These are phyloP conservation scores for Stramonita haemastoma DNA, from an alignment of 2,888 invertebrate species.

Conservation along the genomic window DNA sequence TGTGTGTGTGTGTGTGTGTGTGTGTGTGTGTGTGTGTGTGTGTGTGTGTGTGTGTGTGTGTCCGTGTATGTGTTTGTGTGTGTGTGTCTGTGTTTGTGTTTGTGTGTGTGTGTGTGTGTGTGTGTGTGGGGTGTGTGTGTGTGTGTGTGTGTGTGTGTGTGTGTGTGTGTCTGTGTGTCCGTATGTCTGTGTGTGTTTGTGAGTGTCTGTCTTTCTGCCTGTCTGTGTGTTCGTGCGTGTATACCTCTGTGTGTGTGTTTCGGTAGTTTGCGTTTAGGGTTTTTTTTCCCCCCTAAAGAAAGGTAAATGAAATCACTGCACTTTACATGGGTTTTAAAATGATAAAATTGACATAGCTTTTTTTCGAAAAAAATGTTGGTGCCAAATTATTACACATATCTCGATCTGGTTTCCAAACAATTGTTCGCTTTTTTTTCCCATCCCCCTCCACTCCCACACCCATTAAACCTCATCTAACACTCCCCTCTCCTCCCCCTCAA, in stretches of 20 bases:
- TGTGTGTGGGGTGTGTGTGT: not conserved
- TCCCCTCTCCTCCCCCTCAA: not conserved
- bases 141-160: not conserved
- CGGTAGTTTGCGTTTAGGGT: not conserved
- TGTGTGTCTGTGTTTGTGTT: not conserved
- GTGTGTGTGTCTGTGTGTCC: not conserved
- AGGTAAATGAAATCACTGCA: no score
- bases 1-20: not conserved
- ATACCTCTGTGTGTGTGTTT: not conserved
- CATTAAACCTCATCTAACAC: no score
- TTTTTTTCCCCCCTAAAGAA: no score
- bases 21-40: not conserved
- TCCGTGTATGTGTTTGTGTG: slow-evolving; percentile 1
- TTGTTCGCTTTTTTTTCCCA: no score
- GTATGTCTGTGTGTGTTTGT: not conserved
- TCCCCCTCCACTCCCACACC: no score
- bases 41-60: slow-evolving; percentile 3
- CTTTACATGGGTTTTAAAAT: no score
- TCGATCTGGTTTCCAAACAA: not conserved
- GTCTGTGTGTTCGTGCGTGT: not conserved
- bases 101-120: not conserved
- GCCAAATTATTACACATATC: not conserved
- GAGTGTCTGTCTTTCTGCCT: not conserved
- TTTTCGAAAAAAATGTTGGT: no score
- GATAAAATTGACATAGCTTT: no score